A percentile compares a stretch with the other conserved stretches of the same genome.
These are phyloP conservation scores for Leptobrachium leishanense DNA, from an alignment of 2,113 vertebrate genomes.

Conservation along the genomic window DNA sequence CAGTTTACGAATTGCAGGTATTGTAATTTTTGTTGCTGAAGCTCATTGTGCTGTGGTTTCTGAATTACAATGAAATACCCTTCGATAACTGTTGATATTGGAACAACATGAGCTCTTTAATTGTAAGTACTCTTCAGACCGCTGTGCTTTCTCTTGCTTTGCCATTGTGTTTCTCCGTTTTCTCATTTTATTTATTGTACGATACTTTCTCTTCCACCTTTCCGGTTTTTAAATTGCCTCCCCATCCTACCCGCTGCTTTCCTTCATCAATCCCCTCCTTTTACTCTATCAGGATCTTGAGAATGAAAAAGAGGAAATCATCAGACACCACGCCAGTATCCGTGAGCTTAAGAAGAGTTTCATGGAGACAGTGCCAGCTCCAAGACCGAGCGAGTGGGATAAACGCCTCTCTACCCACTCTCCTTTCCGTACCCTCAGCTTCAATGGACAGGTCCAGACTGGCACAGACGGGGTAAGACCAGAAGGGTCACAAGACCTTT, in stretches of 20 bases:
- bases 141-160: slow-evolving; percentile 48
- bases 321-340: slow-evolving; percentile 95
- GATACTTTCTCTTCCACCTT: not conserved
- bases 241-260: not conserved
- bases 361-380: slow-evolving; percentile 92
- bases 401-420: slow-evolving; percentile 93
- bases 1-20: too few relatives aligned
- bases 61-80: too few relatives aligned
- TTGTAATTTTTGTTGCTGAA: too few relatives aligned
- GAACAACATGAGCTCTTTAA: too few relatives aligned
- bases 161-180: not conserved
- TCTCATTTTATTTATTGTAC: not conserved
- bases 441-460: slow-evolving; percentile 87
- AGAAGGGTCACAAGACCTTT: not conserved
- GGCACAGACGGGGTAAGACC: slow-evolving; percentile 79
- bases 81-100: too few relatives aligned
- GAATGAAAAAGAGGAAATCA: slow-evolving; percentile 87
- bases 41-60: too few relatives aligned
- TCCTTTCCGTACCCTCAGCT: slow-evolving; percentile 84
- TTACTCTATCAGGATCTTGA: slow-evolving; percentile 80
- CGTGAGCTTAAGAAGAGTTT: slow-evolving; percentile 97
- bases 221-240: not conserved
- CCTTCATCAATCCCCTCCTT: not conserved
- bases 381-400: slow-evolving; percentile 93
- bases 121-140: too few relatives aligned